Conservation (phyloP, 2,113 vertebrate genomes). For the Ondatra zibethicus region DNA sequence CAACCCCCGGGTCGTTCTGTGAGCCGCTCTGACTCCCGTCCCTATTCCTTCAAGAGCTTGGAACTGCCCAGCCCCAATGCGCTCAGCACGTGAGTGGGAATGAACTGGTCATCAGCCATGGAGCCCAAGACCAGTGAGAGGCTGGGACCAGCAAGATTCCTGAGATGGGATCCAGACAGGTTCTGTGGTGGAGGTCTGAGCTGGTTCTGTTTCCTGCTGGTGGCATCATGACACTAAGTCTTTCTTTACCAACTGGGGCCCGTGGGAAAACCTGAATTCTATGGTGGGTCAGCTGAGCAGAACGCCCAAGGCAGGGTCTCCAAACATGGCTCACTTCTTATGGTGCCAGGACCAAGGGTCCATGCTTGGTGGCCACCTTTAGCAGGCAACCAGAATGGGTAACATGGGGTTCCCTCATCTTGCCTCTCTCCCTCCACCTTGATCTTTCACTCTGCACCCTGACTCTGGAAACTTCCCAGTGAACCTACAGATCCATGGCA, state of each 20-base stretch:
- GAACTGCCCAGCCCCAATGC: not conserved
- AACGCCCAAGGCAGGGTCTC: not conserved
- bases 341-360: not conserved
- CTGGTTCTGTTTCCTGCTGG: not conserved
- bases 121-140: not conserved
- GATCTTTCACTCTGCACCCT: not conserved
- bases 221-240: not conserved
- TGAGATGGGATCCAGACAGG: not conserved
- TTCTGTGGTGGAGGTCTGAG: too few relatives aligned
- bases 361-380: too few relatives aligned
- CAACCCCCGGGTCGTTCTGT: not conserved
- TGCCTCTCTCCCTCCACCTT: not conserved
- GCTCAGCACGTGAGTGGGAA: too few relatives aligned
- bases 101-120: not conserved
- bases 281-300: not conserved
- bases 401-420: fast-evolving
- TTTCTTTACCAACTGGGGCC: not conserved
- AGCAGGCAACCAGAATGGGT: not conserved
- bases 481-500: fast-evolving
- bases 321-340: too few relatives aligned
- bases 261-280: not conserved
- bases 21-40: not conserved
- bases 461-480: not conserved
- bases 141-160: not conserved
- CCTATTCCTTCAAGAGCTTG: not conserved